Conservation (phyloP, 2,888 invertebrate genomes). For the Fragum sueziense region DNA sequence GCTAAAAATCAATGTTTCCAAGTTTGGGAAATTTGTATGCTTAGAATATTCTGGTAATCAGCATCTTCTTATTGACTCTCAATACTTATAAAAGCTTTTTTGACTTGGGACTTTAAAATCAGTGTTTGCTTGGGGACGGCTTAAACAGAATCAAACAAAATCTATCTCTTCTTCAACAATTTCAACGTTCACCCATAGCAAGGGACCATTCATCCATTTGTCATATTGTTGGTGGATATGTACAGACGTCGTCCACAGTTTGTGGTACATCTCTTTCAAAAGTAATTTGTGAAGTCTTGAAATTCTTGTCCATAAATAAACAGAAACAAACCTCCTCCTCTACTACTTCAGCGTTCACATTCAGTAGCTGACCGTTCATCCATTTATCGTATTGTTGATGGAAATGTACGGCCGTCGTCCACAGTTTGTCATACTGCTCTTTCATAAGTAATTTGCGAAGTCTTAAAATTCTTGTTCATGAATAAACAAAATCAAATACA, state of each 20-base stretch:
- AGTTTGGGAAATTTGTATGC: too few species aligned
- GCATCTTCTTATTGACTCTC: too few species aligned
- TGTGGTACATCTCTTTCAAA: constrained; percentile 80
- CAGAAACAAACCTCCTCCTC: constrained; percentile 78
- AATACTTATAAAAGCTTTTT: too few species aligned
- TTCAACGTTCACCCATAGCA: constrained; percentile 81
- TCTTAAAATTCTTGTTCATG: too few species aligned
- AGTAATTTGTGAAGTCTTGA: constrained; percentile 71
- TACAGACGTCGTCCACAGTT: constrained; percentile 80
- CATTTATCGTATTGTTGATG: constrained; percentile 80
- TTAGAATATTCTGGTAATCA: too few species aligned
- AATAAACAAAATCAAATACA: constrained; percentile 63
- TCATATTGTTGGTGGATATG: constrained; percentile 80
- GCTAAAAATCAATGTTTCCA: too few species aligned
- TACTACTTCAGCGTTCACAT: constrained; percentile 81
- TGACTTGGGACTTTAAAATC: too few species aligned
- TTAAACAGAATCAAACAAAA: too few species aligned
- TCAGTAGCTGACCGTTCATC: constrained; percentile 81
- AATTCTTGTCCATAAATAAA: too few species aligned
- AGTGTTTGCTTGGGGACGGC: not conserved
- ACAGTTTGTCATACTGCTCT: constrained; percentile 81
- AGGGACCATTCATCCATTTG: constrained; percentile 82
- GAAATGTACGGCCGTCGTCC: constrained; percentile 80
- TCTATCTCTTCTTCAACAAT: constrained; percentile 81
- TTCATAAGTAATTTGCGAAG: constrained; percentile 73